These are phyloP conservation scores for Arizona elegans DNA, from an alignment of 2,113 vertebrate species.

Conservation along the genomic window DNA sequence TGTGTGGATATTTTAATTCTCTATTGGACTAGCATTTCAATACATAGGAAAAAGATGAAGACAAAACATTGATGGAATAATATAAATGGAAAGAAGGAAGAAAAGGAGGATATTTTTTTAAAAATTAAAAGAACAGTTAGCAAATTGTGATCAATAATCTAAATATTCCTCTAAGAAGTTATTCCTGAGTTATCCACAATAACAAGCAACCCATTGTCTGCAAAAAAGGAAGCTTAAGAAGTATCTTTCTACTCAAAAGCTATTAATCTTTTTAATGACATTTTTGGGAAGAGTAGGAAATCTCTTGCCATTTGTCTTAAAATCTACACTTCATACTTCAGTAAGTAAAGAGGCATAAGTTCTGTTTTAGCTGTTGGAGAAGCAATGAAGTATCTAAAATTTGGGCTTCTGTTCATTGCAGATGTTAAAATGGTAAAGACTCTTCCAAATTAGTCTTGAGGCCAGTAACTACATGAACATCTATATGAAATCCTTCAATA, in stretches of 20 bases:
- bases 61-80: slow-evolving; percentile 34
- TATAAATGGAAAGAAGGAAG: slow-evolving; percentile 26
- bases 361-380: slow-evolving; percentile 2
- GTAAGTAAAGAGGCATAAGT: slow-evolving; percentile 33
- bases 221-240: slow-evolving; percentile 79
- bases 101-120: neutral
- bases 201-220: slow-evolving; percentile 66
- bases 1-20: slow-evolving; percentile 72
- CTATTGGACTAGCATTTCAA: slow-evolving; percentile 68
- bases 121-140: slow-evolving; percentile 34
- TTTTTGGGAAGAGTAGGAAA: slow-evolving; percentile 50
- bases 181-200: slow-evolving; percentile 65
- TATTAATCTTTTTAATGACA: slow-evolving; percentile 78
- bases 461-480: neutral
- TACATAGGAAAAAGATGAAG: slow-evolving; percentile 48
- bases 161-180: slow-evolving; percentile 63
- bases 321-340: slow-evolving; percentile 41
- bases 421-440: neutral
- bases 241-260: slow-evolving; percentile 69
- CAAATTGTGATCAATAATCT: slow-evolving; percentile 61
- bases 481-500: neutral
- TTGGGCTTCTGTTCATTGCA: slow-evolving; percentile 30
- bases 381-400: slow-evolving; percentile 3
- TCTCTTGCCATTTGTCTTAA: slow-evolving; percentile 50
- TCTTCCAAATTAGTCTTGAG: neutral